These are phyloP conservation scores for Craniophora ligustri DNA, from an alignment of 2,888 invertebrate species.

Conservation along the genomic window DNA sequence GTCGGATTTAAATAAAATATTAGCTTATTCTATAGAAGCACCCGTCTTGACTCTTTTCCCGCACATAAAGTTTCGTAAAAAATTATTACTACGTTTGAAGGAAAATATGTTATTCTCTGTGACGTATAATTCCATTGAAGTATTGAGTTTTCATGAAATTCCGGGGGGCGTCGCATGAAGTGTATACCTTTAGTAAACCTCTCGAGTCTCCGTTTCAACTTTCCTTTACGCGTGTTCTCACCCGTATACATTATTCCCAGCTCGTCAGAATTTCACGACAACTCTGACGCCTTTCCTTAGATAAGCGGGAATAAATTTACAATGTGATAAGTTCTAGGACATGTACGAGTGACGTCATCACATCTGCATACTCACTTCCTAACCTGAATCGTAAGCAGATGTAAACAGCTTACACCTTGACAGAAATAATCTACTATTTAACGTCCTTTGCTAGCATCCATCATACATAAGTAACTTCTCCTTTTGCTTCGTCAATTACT, in stretches of 20 bases:
- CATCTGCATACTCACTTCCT: slow-evolving; percentile 30
- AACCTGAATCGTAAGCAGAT: slow-evolving; percentile 9
- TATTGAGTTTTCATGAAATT: no score
- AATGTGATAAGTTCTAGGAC: slow-evolving; percentile 19
- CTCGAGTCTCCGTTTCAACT: neutral
- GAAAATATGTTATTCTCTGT: no score
- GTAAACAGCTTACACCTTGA: slow-evolving; percentile 3
- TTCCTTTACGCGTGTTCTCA: neutral
- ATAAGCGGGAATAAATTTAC: slow-evolving; percentile 37
- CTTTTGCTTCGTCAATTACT: neutral
- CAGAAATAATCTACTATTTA: neutral
- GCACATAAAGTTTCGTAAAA: no score
- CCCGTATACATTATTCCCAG: slow-evolving; percentile 2
- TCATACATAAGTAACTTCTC: neutral
- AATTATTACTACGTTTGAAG: no score
- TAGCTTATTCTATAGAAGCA: no score
- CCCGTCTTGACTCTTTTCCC: no score
- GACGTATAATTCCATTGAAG: no score
- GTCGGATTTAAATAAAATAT: no score
- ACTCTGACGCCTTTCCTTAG: slow-evolving; percentile 2
- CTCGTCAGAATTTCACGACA: slow-evolving; percentile 6
- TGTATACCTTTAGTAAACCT: no score
- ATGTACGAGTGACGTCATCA: slow-evolving; percentile 9
- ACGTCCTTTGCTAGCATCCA: no score
- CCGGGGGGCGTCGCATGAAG: no score